Evolutionary conservation across 1,140 invertebrate species (phyloP).

Genomic region (Grapholita molesta): DNA sequence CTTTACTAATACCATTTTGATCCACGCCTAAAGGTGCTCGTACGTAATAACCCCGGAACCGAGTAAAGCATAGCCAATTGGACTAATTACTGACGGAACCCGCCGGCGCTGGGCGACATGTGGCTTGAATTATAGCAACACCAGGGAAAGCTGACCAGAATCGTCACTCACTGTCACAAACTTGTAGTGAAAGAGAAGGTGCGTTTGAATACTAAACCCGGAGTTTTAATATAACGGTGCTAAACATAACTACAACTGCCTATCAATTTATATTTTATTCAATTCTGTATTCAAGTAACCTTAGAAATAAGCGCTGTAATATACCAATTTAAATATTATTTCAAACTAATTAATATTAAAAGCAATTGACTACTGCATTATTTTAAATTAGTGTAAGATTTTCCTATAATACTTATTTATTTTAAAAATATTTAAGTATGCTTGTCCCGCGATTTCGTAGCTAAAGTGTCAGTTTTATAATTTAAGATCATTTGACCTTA

Average conservation of each 20-base stretch:
- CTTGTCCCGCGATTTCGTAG: no score
- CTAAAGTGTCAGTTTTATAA: no score
- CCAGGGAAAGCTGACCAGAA: background rate
- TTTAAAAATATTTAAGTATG: no score
- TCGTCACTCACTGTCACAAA: conserved; percentile 12
- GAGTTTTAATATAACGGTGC: background rate
- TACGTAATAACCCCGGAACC: conserved; percentile 38
- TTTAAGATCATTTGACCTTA: no score
- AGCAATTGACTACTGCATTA: no score
- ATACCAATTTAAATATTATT: no score
- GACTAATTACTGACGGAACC: conserved; percentile 53
- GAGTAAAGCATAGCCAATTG: conserved; percentile 51
- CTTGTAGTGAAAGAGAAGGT: background rate
- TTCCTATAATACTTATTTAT: no score
- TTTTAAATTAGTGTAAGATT: no score
- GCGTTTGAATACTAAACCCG: background rate
- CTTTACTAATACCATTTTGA: background rate
- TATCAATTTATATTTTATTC: no score
- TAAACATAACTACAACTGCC: background rate
- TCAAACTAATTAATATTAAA: no score
- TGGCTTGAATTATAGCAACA: conserved; percentile 5
- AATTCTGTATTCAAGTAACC: no score
- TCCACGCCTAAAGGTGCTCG: background rate
- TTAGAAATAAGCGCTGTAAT: no score
- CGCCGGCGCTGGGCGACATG: conserved; percentile 49